Evolutionary conservation across 1,140 invertebrate species (phyloP).

Genomic region (Euschistus heros): DNA sequence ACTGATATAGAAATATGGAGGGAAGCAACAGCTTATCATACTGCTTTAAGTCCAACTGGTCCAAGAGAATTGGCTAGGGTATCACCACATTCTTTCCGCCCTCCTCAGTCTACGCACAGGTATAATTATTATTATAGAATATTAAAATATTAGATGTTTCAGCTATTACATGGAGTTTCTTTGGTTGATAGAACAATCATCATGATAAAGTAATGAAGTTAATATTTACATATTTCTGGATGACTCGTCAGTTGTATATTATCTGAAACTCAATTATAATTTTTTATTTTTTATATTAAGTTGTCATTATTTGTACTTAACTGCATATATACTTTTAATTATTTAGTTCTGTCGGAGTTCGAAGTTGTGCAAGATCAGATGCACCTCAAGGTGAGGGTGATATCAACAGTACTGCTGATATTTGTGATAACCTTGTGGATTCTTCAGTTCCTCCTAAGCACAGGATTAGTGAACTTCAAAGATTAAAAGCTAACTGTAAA

Average conservation of each 20-base stretch:
- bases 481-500: constrained; percentile 67
- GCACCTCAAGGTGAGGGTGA: constrained; percentile 32
- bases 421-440: constrained; percentile 44
- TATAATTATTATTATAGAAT: background rate
- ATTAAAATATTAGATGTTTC: too few species aligned
- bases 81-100: constrained; percentile 10
- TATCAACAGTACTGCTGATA: constrained; percentile 38
- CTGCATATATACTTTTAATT: too few species aligned
- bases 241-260: background rate
- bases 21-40: constrained; percentile 52
- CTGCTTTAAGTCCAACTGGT: constrained; percentile 44
- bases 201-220: background rate
- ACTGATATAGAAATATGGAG: constrained; percentile 68
- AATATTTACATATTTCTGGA: background rate
- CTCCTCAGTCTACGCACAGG: constrained; percentile 18
- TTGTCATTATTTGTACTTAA: too few species aligned
- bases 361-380: constrained; percentile 27
- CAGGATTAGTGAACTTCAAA: constrained; percentile 53
- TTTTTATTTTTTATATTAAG: too few species aligned
- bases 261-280: too few species aligned
- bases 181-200: background rate
- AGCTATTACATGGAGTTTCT: background rate
- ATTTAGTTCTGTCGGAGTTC: background rate
- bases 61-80: constrained; percentile 36
- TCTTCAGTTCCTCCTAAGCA: constrained; percentile 53